Base-by-base conservation (phyloP, 2,113 vertebrate genomes). In the Syngnathus scovelli region DNA sequence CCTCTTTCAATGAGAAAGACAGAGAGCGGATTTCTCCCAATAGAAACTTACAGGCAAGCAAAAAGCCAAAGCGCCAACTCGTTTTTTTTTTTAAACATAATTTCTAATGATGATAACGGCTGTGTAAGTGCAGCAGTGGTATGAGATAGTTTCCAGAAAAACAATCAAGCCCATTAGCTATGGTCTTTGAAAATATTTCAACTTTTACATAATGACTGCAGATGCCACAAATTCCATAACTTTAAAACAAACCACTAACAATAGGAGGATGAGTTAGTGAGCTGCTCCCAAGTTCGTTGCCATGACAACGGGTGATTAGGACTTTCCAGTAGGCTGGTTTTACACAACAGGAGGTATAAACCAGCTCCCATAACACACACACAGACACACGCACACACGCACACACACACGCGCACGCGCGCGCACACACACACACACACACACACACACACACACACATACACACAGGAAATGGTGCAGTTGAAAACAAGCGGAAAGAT, bases 231-330 rank as follows among this genome's bases (percentile, higher is more conserved):
- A 88, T 89, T 85, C 83, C 85, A 80, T 4, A 38, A 85, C 67
- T 64, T 70, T 72, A 72, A 82, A 83, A 74, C 74, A 82, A 86
- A 73, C 56, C 54, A 46, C 64, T 74, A 82, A 89, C 86, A 90
- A 89, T 84, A 69, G 85, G 55, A 76, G 72, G 54, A 74, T 80
- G 81, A 82, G 82, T 78, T 78, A 64, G 65, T 75, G 78, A 80
- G 77, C 68, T 36, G 76, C 46, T 37, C 44, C 73, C 85, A 88
- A 87, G 82, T 87, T 85, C 88, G 79, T 89, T 66, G 64, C 87
- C 72, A 87, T 89, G 85, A 70, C 76, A 81, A 90, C 87, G 18
- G 23, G 61, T 84, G 82, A 90, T 88, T 89, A 85, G 75, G 72
- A 61, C 64, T 71, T 90, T 90, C 86, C 87, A 83, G 82, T 83